Percentiles rank a stretch among this genome's conserved stretches.
Conservation (phyloP, 2,888 invertebrate genomes). For the Caenorhabditis sp. region DNA sequence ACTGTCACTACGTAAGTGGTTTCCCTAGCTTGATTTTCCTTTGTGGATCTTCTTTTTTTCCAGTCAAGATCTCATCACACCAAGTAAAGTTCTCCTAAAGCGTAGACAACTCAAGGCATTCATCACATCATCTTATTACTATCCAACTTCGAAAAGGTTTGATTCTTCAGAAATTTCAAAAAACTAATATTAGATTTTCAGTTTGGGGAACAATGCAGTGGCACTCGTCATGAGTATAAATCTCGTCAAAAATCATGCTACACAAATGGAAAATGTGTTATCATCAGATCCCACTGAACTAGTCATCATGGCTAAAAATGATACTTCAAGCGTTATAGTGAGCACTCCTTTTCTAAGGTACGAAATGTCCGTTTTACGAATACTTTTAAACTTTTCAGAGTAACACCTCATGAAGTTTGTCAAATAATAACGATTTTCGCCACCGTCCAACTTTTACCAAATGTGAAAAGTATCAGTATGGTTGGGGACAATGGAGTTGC, state of each 20-base stretch:
- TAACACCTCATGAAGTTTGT: conserved; percentile 70
- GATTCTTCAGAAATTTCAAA: not conserved
- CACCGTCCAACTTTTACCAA: conserved; percentile 61
- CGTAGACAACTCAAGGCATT: conserved; percentile 44
- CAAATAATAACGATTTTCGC: conserved; percentile 64
- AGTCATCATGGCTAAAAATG: conserved; percentile 40
- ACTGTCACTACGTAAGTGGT: conserved; percentile 24
- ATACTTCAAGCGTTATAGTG: conserved; percentile 43
- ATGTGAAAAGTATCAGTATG: conserved; percentile 50
- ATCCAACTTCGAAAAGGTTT: conserved; percentile 54
- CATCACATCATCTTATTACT: conserved; percentile 61
- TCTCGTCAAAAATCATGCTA: conserved; percentile 23
- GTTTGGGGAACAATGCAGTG: conserved; percentile 58
- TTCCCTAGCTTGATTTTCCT: not conserved
- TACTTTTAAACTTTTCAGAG: conserved; percentile 44
- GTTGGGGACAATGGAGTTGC: conserved; percentile 49
- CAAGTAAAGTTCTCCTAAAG: not conserved
- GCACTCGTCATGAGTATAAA: conserved; percentile 59
- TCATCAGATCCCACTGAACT: conserved; percentile 41
- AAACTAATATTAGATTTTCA: not conserved
- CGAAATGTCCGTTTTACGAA: not conserved
- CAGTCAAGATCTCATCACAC: conserved; percentile 4
- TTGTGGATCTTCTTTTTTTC: not conserved
- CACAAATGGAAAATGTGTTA: conserved; percentile 28
- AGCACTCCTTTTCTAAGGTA: conserved; percentile 48